These are phyloP conservation scores for Sesamia nonagrioides DNA, from an alignment of 1,140 invertebrate genomes.

Conservation along the genomic window DNA sequence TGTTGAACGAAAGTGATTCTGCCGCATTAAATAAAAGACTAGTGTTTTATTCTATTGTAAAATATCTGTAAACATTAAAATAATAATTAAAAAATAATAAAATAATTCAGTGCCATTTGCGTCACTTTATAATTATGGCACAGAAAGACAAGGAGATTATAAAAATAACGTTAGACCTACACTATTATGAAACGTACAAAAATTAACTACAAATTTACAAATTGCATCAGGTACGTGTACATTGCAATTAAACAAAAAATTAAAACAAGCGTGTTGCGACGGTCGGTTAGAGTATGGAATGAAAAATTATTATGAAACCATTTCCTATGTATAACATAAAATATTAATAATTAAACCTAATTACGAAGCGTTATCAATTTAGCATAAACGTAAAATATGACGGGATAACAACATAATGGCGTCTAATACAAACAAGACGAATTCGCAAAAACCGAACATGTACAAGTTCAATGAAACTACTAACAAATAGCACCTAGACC, in stretches of 20 bases:
- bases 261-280: constrained; percentile 67
- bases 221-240: constrained; percentile 80
- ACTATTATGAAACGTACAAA: constrained; percentile 56
- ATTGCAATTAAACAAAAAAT: constrained; percentile 66
- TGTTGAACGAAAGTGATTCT: constrained; percentile 21
- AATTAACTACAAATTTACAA: constrained; percentile 79
- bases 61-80: constrained; percentile 45
- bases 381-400: constrained; percentile 29
- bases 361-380: constrained; percentile 46
- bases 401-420: constrained; percentile 41
- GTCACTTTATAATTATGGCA: constrained; percentile 63
- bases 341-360: constrained; percentile 39
- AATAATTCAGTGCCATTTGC: constrained; percentile 61
- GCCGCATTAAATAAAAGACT: constrained; percentile 60
- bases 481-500: constrained; percentile 76
- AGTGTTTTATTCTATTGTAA: constrained; percentile 65
- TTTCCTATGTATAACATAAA: constrained; percentile 23
- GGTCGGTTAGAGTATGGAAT: constrained; percentile 68
- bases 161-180: constrained; percentile 53
- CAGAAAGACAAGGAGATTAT: constrained; percentile 57
- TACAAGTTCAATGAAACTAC: constrained; percentile 51
- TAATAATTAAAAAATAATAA: constrained; percentile 50
- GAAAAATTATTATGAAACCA: constrained; percentile 54
- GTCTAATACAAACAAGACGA: constrained; percentile 22
- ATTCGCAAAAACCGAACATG: constrained; percentile 25